phyloP scores from a whole-genome alignment of 92 coral and sea anemone species.

The Ricordea florida region DNA sequence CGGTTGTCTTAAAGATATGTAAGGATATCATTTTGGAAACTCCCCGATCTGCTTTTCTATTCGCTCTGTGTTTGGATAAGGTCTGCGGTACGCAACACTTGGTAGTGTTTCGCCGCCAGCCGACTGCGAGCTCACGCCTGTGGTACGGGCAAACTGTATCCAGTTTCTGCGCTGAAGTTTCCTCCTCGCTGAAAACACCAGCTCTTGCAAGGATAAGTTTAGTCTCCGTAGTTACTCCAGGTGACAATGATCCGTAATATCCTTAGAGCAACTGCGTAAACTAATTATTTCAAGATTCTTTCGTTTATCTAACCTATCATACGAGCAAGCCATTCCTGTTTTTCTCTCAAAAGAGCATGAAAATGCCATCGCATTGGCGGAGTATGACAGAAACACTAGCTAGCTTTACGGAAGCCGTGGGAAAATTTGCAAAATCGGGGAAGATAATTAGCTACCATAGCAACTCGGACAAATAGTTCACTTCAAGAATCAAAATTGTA shows the following conservation, averaged over 20 bases:
- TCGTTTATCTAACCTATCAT: no score
- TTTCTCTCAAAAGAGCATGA: slow-evolving; percentile 51
- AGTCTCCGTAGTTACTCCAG: slow-evolving; percentile 44
- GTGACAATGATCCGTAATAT: slow-evolving; percentile 33
- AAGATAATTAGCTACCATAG: not conserved
- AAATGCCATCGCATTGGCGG: slow-evolving; percentile 21
- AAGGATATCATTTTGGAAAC: slow-evolving; percentile 40
- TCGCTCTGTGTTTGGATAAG: slow-evolving; percentile 37
- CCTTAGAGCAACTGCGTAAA: slow-evolving; percentile 50
- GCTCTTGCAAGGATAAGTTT: slow-evolving; percentile 41
- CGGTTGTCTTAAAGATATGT: slow-evolving; percentile 29
- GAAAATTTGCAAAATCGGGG: not conserved
- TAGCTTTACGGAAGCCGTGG: slow-evolving; percentile 16
- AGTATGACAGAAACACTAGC: not conserved
- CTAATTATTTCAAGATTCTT: no score
- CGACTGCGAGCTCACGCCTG: slow-evolving; percentile 56
- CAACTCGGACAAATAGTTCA: not conserved
- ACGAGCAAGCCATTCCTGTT: no score
- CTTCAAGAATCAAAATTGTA: not conserved
- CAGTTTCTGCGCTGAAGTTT: not conserved
- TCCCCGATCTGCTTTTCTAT: slow-evolving; percentile 50
- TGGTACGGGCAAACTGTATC: slow-evolving; percentile 47
- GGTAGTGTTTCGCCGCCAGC: slow-evolving; percentile 50
- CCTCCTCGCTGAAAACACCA: slow-evolving; percentile 36
- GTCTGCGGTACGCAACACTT: slow-evolving; percentile 44